phyloP scores from a whole-genome alignment of 1,140 invertebrate species.

The Drosophila navojoa region DNA sequence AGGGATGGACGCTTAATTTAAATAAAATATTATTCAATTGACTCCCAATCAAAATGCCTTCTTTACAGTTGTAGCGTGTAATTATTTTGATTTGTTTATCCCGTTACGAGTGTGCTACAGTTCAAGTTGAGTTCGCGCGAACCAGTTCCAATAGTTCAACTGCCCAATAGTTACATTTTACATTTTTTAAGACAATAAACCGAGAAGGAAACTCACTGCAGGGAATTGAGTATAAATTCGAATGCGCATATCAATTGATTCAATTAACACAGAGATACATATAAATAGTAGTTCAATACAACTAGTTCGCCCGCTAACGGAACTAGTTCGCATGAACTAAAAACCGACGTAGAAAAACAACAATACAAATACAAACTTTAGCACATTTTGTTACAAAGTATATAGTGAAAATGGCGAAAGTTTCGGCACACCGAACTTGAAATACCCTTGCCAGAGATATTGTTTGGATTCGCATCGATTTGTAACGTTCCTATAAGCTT shows the following conservation, averaged over 20 bases:
- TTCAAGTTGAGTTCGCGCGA: constrained; percentile 1
- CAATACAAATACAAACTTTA: background rate
- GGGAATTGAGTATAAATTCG: constrained; percentile 29
- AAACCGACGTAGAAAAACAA: background rate
- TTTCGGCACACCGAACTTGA: constrained; percentile 1
- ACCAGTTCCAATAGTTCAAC: constrained; percentile 22
- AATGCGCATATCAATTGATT: constrained; percentile 45
- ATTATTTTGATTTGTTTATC: background rate
- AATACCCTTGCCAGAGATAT: constrained; percentile 1
- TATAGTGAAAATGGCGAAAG: background rate
- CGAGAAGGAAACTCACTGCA: constrained; percentile 25
- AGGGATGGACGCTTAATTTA: too few relatives aligned
- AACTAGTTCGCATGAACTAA: constrained; percentile 4
- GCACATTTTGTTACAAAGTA: constrained; percentile 2
- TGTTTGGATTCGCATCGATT: too few relatives aligned
- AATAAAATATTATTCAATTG: too few relatives aligned
- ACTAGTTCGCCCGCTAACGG: constrained; percentile 26
- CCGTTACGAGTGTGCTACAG: background rate
- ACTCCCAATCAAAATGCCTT: constrained; percentile 37
- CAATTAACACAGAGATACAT: constrained; percentile 37
- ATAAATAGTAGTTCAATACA: constrained; percentile 33
- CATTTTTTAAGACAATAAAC: constrained; percentile 28
- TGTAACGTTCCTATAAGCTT: background rate
- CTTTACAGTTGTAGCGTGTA: constrained; percentile 48
- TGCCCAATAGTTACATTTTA: constrained; percentile 23